phyloP scores from a whole-genome alignment of 2,113 vertebrate species.

The Mormoops blainvillei region DNA sequence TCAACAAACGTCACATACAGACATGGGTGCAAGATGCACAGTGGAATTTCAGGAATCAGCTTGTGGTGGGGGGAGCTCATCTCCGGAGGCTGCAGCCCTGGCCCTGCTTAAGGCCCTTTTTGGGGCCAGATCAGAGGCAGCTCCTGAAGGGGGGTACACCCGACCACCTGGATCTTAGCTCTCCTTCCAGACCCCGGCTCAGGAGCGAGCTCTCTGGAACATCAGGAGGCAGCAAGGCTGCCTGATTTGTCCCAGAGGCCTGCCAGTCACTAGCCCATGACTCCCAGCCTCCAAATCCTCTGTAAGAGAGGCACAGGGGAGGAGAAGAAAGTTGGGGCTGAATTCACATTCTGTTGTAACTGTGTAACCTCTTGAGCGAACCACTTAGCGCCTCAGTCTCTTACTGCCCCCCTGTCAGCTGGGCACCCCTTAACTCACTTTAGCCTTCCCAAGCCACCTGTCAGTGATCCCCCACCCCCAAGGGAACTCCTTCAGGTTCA shows the following conservation, averaged over 20 bases:
- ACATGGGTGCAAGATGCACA: background rate
- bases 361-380: background rate
- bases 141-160: background rate
- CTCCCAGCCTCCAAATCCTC: background rate
- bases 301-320: background rate
- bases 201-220: background rate
- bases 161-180: background rate
- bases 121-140: fast-evolving
- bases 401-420: background rate
- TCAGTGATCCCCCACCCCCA: background rate
- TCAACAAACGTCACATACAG: background rate
- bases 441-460: background rate
- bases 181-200: background rate
- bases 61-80: background rate
- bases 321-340: background rate
- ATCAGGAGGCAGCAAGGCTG: background rate
- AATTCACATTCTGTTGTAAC: background rate
- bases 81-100: background rate
- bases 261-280: background rate
- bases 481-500: background rate
- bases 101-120: background rate
- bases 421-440: background rate
- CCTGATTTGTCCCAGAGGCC: background rate
- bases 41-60: background rate
- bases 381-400: background rate